Conservation (phyloP, 2,797 vertebrate genomes). For the Gymnocypris eckloni region DNA sequence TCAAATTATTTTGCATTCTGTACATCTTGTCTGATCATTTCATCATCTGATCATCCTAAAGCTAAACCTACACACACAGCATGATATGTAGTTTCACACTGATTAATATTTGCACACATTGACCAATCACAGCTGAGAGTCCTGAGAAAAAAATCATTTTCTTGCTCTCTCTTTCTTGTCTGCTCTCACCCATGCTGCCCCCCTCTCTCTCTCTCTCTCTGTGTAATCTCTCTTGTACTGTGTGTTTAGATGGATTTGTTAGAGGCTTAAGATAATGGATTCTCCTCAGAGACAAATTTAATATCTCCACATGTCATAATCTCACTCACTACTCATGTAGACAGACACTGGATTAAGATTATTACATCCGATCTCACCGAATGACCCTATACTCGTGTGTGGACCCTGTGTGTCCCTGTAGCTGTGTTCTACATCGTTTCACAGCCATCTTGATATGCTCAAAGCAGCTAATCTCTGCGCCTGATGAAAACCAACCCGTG, state of each 20-base stretch:
- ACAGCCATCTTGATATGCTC: background rate
- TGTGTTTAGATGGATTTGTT: conserved; percentile 49
- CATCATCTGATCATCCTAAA: background rate
- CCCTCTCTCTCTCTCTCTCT: background rate
- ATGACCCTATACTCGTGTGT: conserved; percentile 18
- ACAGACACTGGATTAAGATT: conserved; percentile 51
- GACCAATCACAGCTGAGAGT: conserved; percentile 17
- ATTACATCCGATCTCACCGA: conserved; percentile 24
- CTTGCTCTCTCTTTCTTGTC: conserved; percentile 4
- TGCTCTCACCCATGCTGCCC: conserved; percentile 4
- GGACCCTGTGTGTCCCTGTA: background rate
- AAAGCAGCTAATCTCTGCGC: conserved; percentile 31
- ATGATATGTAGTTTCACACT: background rate
- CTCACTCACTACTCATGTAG: conserved; percentile 51
- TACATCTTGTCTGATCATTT: background rate
- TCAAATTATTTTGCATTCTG: background rate
- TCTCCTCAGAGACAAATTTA: conserved; percentile 58
- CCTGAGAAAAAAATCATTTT: background rate
- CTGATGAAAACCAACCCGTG: conserved; percentile 20
- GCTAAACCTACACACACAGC: conserved; percentile 1
- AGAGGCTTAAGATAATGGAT: conserved; percentile 55
- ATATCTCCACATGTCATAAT: conserved; percentile 59
- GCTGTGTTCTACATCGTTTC: conserved; percentile 18
- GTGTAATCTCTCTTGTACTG: conserved; percentile 38
- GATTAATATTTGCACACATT: conserved; percentile 18